phyloP scores from a whole-genome alignment of 1,140 invertebrate genomes.

The Ostrea denselamellosa region DNA sequence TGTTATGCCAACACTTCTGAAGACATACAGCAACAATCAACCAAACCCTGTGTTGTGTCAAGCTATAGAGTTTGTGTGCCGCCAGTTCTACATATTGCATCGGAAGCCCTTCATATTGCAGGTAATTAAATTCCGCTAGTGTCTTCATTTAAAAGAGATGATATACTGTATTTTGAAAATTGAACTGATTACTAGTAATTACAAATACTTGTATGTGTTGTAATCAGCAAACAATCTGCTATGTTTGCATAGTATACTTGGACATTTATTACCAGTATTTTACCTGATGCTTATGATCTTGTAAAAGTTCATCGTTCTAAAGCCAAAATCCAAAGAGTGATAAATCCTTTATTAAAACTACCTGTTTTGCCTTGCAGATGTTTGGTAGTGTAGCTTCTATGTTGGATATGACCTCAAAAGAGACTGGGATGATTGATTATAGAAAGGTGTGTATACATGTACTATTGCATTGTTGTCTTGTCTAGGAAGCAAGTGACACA shows the following conservation, averaged over 20 bases:
- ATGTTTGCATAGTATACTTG: too few relatives aligned
- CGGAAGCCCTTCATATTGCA: conserved; percentile 97
- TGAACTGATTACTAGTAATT: too few relatives aligned
- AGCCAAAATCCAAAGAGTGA: too few relatives aligned
- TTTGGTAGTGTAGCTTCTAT: conserved; percentile 98
- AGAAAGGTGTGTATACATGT: conserved; percentile 85
- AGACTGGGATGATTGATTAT: conserved; percentile 86
- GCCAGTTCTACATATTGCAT: conserved; percentile 99
- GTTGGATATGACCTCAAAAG: conserved; percentile 84
- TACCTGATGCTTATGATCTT: too few relatives aligned
- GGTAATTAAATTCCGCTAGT: conserved; percentile 58
- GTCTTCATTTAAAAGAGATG: too few relatives aligned
- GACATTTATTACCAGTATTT: too few relatives aligned
- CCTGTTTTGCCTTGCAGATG: conserved; percentile 86
- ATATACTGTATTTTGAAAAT: too few relatives aligned
- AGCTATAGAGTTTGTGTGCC: conserved; percentile 98
- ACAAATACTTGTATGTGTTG: too few relatives aligned
- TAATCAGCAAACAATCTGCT: too few relatives aligned
- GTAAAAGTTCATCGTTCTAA: too few relatives aligned
- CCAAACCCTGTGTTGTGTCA: conserved; percentile 93
- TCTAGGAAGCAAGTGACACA: too few relatives aligned
- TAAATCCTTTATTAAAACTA: too few relatives aligned
- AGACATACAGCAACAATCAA: conserved; percentile 98
- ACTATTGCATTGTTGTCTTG: background rate
- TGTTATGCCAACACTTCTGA: conserved; percentile 97